Base-by-base conservation (phyloP, 2,797 vertebrate species). In the Petrocephalus schoutedeni region DNA sequence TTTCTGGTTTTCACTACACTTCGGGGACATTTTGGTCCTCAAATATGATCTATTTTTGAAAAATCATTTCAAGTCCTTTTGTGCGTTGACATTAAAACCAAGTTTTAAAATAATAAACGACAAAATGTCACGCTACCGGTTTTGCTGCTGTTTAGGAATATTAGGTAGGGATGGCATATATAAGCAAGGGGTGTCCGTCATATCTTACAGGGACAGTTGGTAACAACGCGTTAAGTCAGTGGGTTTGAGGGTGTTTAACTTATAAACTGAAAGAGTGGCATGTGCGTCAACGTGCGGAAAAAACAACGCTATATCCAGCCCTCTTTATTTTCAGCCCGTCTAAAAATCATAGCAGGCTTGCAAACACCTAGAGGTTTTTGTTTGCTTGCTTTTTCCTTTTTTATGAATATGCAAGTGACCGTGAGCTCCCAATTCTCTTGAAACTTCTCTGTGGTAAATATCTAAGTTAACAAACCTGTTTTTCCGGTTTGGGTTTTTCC, bases 391-490 rank as follows among this genome's bases (percentile, higher is more conserved):
- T n/a, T 64, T 21, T 67, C 21, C 5, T 84, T 84, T 28, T 16
- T 28, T 12, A 83, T 19, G 0, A 53, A 54, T n/a, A 23, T 23
- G 80, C 7, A 84, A 54, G 49, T 23, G 9, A 23, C 45, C n/a
- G n/a, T 28, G 36, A 41, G n/a, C 86, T 91, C 93, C 89, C 90
- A 91, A 88, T 88, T 64, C 58, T 85, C 86, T 85, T 84, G 85
- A 86, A 90, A 58, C 45, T 64, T 56, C 45, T 53, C 36, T 41
- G 12, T 19, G 32, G 32, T 74, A 74, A 74, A 28, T 86, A 87
- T 90, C 56, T 56, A 84, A 87, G 45, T 5, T 87, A 80, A 86
- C 41, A 23, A 86, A 86, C 86, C n/a, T 86, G 57, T 59, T 57
- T 49, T 23, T 51, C 80, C 21, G 6, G 80, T 84, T 53, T 23